Base-by-base conservation (phyloP, 2,113 vertebrate species). In the Cercocebus atys region DNA sequence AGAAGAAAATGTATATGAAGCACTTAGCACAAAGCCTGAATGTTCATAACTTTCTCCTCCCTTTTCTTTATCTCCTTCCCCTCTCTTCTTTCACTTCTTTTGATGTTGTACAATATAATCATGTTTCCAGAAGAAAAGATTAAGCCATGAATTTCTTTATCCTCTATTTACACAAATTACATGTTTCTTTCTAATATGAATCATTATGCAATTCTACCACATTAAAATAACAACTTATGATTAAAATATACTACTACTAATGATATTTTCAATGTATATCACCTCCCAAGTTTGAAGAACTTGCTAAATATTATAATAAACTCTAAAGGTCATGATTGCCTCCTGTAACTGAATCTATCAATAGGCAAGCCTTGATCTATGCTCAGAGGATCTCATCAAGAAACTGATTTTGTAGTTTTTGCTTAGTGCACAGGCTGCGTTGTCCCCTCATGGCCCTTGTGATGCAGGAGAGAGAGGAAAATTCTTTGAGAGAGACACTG, bases 101-200 rank as follows among this genome's bases (percentile, higher is more conserved):
- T 79, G 20, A 52, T 45, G 8, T 22, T 95, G 38, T 50, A 40
- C 20, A 66, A 83, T 6, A n/a, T 72, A 59, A 52, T 68, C 76
- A n/a, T 20, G 18, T 90, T 66, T 66, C 76, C 38, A 82, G n/a
- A 68, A 87, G 45, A 93, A 85, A 92, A 94, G 1, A n/a, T 38
- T 32, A 61, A 84, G 25, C 55, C 52, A 64, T 35, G 78, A 3
- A 61, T 87, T 66, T 79, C 57, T 88, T 25, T 45, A 75, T 45
- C 30, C 43, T 95, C 78, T 73, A 80, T 73, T 94, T 92, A 76
- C 1, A 94, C 16, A 75, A 95, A 76, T 78, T 85, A 90, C 3
- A 76, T 32, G 20, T 93, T 86, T 61, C 14, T 90, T 87, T 93
- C 22, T 95, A 89, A 85, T 72, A 27, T 2, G 72, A 82, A 25